Evolutionary conservation across 2,113 vertebrate species (phyloP).

Genomic region (Salvelinus alpinus): DNA sequence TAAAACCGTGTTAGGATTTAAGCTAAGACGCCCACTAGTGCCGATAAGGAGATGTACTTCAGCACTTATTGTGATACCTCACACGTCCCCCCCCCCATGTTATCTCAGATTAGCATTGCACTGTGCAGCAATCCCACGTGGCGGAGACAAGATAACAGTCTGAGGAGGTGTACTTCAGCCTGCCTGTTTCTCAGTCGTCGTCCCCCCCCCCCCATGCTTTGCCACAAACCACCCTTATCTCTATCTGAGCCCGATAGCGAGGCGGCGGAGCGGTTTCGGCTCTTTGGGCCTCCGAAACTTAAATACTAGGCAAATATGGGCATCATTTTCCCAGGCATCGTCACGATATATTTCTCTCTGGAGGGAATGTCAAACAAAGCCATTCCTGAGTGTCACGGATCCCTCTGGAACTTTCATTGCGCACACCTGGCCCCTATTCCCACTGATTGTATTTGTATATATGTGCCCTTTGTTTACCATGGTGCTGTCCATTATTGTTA

Average conservation of each 20-base stretch:
- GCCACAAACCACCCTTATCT: slow-evolving; percentile 60
- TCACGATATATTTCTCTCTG: slow-evolving; percentile 68
- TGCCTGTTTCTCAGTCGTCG: background rate
- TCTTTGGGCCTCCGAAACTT: slow-evolving; percentile 38
- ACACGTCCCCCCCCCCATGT: slow-evolving; percentile 22
- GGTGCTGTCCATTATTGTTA: no score
- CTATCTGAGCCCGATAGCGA: slow-evolving; percentile 53
- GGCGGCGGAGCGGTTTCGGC: slow-evolving; percentile 48
- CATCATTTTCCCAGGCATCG: slow-evolving; percentile 68
- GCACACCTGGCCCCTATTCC: no score
- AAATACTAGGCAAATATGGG: slow-evolving; percentile 66
- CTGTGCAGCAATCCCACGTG: slow-evolving; percentile 36
- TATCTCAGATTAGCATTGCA: slow-evolving; percentile 29
- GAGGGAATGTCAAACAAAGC: slow-evolving; percentile 68
- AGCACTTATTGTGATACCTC: slow-evolving; percentile 34
- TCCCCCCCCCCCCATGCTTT: slow-evolving; percentile 22
- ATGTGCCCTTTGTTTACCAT: no score
- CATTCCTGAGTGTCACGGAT: slow-evolving; percentile 50
- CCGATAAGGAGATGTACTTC: slow-evolving; percentile 31
- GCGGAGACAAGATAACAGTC: slow-evolving; percentile 54
- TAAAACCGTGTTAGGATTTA: slow-evolving; percentile 27
- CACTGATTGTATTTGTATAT: no score
- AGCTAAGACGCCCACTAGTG: slow-evolving; percentile 36
- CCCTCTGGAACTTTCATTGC: no score
- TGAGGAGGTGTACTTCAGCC: slow-evolving; percentile 37